Evolutionary conservation across 1,140 invertebrate genomes (phyloP).

Genomic region (Macrosteles quadrilineatus): DNA sequence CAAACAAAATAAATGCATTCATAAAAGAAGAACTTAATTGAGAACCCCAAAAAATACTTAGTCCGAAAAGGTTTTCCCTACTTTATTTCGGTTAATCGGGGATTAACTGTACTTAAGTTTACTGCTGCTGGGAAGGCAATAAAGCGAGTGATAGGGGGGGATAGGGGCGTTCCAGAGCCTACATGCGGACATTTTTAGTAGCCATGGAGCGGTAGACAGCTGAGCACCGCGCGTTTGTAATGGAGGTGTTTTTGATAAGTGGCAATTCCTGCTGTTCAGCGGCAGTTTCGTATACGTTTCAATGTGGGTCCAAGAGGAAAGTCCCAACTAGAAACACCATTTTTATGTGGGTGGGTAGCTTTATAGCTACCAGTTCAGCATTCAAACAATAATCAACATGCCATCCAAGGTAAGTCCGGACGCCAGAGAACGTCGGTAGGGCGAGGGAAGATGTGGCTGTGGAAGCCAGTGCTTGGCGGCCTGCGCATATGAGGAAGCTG

Average conservation of each 20-base stretch:
- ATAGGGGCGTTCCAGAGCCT: conserved; percentile 2
- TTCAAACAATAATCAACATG: conserved; percentile 31
- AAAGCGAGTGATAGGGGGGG: too few species aligned
- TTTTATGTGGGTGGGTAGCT: too few species aligned
- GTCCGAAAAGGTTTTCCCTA: too few species aligned
- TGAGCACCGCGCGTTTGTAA: conserved; percentile 25
- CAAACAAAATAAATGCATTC: too few species aligned
- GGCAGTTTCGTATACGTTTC: conserved; percentile 19
- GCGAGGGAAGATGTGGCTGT: background rate
- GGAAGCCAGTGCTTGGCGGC: conserved; percentile 1
- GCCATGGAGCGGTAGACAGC: conserved; percentile 1
- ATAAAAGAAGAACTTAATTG: too few species aligned
- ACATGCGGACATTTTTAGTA: conserved; percentile 13
- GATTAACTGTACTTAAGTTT: too few species aligned
- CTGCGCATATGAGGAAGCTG: background rate
- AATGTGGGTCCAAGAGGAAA: too few species aligned
- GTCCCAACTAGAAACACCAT: conserved; percentile 31
- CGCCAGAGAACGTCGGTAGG: too few species aligned
- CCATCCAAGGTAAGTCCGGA: background rate
- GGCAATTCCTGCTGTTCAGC: conserved; percentile 9
- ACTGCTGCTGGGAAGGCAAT: too few species aligned
- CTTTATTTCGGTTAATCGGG: too few species aligned
- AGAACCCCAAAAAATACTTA: too few species aligned
- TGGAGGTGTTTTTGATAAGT: conserved; percentile 26
- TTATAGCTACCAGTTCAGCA: too few species aligned